Base-by-base conservation (phyloP, 2,113 vertebrate species). In the Rhipidura dahli region DNA sequence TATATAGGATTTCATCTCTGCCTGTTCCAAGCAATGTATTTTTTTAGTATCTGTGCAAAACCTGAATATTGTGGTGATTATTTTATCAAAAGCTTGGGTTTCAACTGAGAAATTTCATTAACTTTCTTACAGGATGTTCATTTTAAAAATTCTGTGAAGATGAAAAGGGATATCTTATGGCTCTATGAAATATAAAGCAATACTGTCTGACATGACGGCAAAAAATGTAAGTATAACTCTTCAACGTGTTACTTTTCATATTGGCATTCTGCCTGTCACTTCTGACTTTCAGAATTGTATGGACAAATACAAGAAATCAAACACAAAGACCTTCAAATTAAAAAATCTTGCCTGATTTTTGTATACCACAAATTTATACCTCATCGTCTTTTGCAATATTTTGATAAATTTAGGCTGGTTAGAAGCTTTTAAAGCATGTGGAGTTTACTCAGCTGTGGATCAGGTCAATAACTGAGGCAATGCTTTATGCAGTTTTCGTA, bases 171-270 rank as follows among this genome's bases (percentile, higher is more conserved):
- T 90, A 80, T 96, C 95, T 96, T 93, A 97, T 95, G 97, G 92
- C 90, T 97, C 97, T 97, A 79, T 80, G 37, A 96, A 96, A 88
- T 96, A 92, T 97, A 97, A 95, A 95, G 83, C 53, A 97, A 94
- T 93, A 94, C 77, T 95, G 21, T 93, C 95, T 98, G 98, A 96
- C 97, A 98, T 98, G 97, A 98, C 84, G 94, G 89, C 97, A 96
- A 98, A 98, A 98, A 98, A 97, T 98, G 97, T 98, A 97, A 98
- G 98, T 98, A 90, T 75, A 39, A 73, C 71, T 87, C 17, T 71
- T 30, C 26, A 64, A 18, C 4, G 4, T 90, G 24, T 63, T 69
- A 42, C 26, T 69, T 75, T 44, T 60, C 33, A 12, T 75, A 26
- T n/a, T 70, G 47, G 20, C 18, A 20, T 13, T 18, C 47, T 90